These are phyloP conservation scores for Eugnorisma glareosa DNA, from an alignment of 2,888 invertebrate genomes.

Conservation along the genomic window DNA sequence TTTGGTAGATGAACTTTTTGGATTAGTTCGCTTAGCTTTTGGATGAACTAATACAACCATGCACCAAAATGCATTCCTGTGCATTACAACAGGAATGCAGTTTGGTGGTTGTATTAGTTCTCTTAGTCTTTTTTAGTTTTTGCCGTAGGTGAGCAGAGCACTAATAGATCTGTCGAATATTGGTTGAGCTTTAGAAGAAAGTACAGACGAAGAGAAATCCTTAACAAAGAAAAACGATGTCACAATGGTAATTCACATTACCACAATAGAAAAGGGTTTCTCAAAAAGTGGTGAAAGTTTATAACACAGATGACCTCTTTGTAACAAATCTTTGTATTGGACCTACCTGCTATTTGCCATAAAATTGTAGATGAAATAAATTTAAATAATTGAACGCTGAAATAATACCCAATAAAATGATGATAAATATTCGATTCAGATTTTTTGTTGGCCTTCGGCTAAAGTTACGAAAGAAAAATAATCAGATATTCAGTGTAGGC, in stretches of 20 bases:
- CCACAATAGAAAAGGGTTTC: constrained; percentile 44
- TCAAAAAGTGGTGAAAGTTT: constrained; percentile 37
- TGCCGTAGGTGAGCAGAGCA: background rate
- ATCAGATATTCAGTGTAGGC: constrained; percentile 77
- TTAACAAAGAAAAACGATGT: constrained; percentile 26
- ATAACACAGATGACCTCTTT: background rate
- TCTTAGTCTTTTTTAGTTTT: too few species aligned
- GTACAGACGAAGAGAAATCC: constrained; percentile 18
- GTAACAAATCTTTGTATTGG: background rate
- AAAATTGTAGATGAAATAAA: background rate
- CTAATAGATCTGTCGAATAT: background rate
- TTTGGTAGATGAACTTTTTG: background rate
- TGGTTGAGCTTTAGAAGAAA: constrained; percentile 1
- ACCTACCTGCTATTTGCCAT: background rate
- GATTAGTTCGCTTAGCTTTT: background rate
- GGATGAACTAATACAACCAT: background rate
- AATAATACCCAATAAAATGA: constrained; percentile 19
- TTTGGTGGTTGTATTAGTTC: too few species aligned
- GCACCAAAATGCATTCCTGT: background rate
- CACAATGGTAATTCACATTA: constrained; percentile 36
- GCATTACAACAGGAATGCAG: too few species aligned
- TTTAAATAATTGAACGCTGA: constrained; percentile 10
- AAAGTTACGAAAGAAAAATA: constrained; percentile 71
- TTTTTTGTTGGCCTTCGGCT: constrained; percentile 65
- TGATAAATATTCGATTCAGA: constrained; percentile 66